Evolutionary conservation across 2,113 vertebrate species (phyloP), one percentile per base, ranked within the genome.

Genomic region (Hymenochirus boettgeri): DNA sequence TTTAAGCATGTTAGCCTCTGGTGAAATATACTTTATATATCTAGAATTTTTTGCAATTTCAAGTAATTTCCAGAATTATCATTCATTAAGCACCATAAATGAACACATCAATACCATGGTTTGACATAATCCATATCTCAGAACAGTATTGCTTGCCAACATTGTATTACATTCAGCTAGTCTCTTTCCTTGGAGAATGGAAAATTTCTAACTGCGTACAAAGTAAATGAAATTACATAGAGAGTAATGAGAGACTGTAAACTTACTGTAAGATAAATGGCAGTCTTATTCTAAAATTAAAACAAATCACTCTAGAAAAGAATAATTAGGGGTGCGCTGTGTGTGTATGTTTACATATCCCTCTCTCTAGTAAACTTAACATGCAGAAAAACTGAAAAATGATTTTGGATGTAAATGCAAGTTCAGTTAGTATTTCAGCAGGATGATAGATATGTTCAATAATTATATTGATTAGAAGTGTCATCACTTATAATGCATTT

Each of bases 171-270:
- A 65, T 25, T 31, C 37, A 57, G 15, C 15, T 25, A 48, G 29
- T 10, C 22, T 63, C 24, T 26, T 50, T 50, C 54, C 39, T 65
- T 3, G 15, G 42, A 65, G 54, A 65, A 65, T 48, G 42, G 9
- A 57, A 33, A 35, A 24, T 55, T 65, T 65, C 37, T 31, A 31
- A 5, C 3, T 50, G 33, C 63, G 15, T 45, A 48, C 57, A 57
- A 22, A 65, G 53, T 50, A 65, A 65, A 65, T 57, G 57, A 57
- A 57, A 65, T 65, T 39, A 57, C 63, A 65, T 33, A 65, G 37
- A 57, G 63, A 65, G 63, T 65, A 65, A 65, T 57, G 54, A 65
- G 63, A 57, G 63, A 54, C 57, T 57, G 63, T 26, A 57, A 57
- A 46, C 42, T 56, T 57, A 65, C 63, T 7, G 54, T 50, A 50